These are phyloP conservation scores for Phyllotis vaccarum DNA, from an alignment of 2,797 vertebrate species.

Conservation along the genomic window DNA sequence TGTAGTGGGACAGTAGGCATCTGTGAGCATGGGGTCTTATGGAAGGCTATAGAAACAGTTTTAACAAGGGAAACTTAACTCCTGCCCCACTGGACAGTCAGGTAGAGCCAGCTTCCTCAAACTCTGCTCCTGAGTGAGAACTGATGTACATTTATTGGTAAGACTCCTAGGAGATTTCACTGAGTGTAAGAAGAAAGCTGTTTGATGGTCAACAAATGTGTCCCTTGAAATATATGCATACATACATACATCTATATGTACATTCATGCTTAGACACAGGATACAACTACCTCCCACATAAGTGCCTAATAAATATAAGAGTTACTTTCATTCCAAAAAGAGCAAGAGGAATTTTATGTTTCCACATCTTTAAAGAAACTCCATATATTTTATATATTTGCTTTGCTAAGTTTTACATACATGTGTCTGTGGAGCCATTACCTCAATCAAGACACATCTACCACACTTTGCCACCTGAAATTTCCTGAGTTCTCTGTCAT, in stretches of 20 bases:
- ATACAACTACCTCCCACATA: neutral
- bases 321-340: neutral
- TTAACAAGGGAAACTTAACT: neutral
- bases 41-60: neutral
- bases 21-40: neutral
- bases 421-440: neutral
- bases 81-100: neutral
- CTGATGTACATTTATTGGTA: neutral
- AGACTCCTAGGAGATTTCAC: neutral
- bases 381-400: neutral
- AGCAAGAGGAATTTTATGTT: neutral
- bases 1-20: too few relatives aligned
- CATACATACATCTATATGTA: neutral
- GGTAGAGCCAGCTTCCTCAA: neutral
- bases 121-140: neutral
- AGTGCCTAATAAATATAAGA: neutral
- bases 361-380: slow-evolving; percentile 17
- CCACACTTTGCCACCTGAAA: neutral
- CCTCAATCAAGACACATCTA: neutral
- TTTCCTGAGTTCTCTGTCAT: neutral
- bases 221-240: neutral
- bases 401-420: neutral
- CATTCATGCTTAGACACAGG: neutral
- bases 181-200: neutral
- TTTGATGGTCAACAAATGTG: neutral